phyloP scores from a whole-genome alignment of 2,888 invertebrate species.

The Pristionchus fissidentatus region DNA sequence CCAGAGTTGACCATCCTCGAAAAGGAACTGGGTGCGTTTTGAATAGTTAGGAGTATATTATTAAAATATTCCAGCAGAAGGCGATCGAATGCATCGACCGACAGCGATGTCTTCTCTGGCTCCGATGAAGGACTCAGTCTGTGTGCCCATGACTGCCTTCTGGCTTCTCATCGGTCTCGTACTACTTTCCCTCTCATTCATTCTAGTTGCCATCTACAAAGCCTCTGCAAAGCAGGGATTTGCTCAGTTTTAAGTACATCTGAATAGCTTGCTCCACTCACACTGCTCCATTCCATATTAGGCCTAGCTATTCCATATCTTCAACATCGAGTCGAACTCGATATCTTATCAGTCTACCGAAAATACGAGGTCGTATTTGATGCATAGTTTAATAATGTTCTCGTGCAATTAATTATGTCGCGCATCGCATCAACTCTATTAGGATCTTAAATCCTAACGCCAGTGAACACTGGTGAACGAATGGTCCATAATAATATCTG shows the following conservation, averaged over 20 bases:
- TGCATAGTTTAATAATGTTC: conserved; percentile 1
- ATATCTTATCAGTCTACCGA: conserved; percentile 4
- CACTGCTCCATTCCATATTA: neutral
- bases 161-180: conserved; percentile 61
- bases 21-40: conserved; percentile 64
- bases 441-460: conserved; percentile 18
- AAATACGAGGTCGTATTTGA: neutral
- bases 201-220: conserved; percentile 59
- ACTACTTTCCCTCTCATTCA: conserved; percentile 59
- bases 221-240: conserved; percentile 49
- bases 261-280: neutral
- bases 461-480: conserved; percentile 15
- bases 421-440: neutral
- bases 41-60: neutral
- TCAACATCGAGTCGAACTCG: conserved; percentile 7
- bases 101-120: conserved; percentile 45
- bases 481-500: neutral
- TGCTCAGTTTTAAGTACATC: conserved; percentile 26
- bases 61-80: conserved; percentile 8
- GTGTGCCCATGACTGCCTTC: conserved; percentile 59
- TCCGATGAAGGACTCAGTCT: conserved; percentile 51
- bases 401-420: neutral
- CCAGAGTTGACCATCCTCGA: conserved; percentile 73
- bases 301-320: conserved; percentile 14
- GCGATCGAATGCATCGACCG: neutral